A percentile compares a stretch with the other conserved stretches of the same genome.
phyloP scores from a whole-genome alignment of 2,888 invertebrate genomes.

The Mesoligia furuncula region DNA sequence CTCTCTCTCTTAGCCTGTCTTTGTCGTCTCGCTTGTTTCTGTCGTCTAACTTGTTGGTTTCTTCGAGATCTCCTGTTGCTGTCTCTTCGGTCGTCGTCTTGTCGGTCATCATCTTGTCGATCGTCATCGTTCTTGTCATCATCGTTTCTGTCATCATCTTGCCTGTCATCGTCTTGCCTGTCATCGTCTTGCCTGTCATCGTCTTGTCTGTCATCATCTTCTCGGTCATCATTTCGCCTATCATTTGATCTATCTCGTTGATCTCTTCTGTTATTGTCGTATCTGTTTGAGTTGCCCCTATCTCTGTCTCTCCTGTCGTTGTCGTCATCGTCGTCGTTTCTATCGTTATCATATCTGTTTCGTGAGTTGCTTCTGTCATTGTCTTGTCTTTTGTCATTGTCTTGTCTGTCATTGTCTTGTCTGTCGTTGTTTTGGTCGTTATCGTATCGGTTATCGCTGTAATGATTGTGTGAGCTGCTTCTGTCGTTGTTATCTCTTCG shows the following conservation, averaged over 20 bases:
- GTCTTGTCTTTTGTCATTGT: not conserved
- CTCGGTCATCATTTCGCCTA: slow-evolving; percentile 3
- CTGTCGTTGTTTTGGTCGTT: not conserved
- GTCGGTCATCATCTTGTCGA: slow-evolving; percentile 3
- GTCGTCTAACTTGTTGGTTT: slow-evolving; percentile 9
- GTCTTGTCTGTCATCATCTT: slow-evolving; percentile 26
- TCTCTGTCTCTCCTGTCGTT: slow-evolving; percentile 6
- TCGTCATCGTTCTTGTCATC: slow-evolving; percentile 9
- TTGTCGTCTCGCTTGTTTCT: slow-evolving; percentile 4
- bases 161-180: not conserved
- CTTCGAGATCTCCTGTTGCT: not conserved
- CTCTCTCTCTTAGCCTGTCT: slow-evolving; percentile 16
- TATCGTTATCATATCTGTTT: not conserved
- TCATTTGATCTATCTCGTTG: slow-evolving; percentile 11
- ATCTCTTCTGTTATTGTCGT: slow-evolving; percentile 5
- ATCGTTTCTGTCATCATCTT: slow-evolving; percentile 19
- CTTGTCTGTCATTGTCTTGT: slow-evolving; percentile 1
- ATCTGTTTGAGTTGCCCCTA: slow-evolving; percentile 13
- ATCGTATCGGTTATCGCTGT: slow-evolving; percentile 11
- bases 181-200: not conserved
- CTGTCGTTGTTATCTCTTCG: not conserved
- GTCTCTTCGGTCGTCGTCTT: not conserved
- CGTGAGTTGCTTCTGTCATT: slow-evolving; percentile 4
- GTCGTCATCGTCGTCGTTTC: slow-evolving; percentile 8
- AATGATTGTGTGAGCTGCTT: not conserved